Percentiles rank a stretch among this genome's conserved stretches.
Evolutionary conservation across 2,888 invertebrate genomes (phyloP).

Genomic region (Agrochola macilenta): DNA sequence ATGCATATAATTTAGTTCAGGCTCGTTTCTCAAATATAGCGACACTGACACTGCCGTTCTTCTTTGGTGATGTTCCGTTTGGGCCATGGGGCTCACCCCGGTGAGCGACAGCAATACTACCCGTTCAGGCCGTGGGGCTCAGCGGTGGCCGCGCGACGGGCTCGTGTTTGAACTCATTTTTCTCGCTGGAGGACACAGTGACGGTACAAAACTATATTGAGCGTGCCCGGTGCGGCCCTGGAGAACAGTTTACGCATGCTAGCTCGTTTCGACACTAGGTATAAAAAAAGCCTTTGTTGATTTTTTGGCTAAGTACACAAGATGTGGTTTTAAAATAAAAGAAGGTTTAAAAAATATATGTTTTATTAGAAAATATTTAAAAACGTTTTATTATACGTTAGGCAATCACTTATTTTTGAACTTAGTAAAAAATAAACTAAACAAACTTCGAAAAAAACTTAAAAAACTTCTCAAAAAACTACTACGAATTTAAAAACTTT

Average conservation of each 20-base stretch:
- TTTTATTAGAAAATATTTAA: constrained; percentile 27
- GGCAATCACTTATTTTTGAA: no score
- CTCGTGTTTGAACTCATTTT: constrained; percentile 49
- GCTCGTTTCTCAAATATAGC: no score
- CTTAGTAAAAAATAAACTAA: no score
- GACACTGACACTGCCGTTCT: no score
- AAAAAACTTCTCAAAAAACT: no score
- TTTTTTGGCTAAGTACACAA: constrained; percentile 33
- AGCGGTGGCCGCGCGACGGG: constrained; percentile 3
- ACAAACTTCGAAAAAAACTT: no score
- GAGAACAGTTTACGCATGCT: constrained; percentile 27
- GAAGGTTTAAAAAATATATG: constrained; percentile 24
- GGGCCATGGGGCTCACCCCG: neutral
- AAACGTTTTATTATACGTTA: constrained; percentile 8
- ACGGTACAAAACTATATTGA: constrained; percentile 51
- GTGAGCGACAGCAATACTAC: constrained; percentile 8
- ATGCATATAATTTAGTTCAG: no score
- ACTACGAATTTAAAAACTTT: constrained; percentile 12
- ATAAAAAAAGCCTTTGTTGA: constrained; percentile 32
- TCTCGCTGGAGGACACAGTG: constrained; percentile 48
- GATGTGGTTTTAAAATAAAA: constrained; percentile 35
- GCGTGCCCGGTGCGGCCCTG: constrained; percentile 52
- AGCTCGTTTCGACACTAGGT: constrained; percentile 43
- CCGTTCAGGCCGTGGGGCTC: constrained; percentile 52
- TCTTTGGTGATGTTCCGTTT: neutral